Evolutionary conservation across 35 echinoderm and acorn worm species (phyloP).

Genomic region (Apostichopus parvimensis): DNA sequence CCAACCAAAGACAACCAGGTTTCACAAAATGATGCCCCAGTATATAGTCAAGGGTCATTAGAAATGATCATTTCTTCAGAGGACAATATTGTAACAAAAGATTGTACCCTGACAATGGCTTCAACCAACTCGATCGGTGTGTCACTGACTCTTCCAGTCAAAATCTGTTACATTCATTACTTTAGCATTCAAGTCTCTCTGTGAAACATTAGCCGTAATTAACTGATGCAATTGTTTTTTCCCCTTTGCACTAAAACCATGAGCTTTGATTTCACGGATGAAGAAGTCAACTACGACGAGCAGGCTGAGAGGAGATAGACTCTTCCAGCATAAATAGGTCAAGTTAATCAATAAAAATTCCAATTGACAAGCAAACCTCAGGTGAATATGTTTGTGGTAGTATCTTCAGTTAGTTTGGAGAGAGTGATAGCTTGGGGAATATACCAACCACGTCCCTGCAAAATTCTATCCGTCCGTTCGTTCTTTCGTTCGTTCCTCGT

Average conservation of each 20-base stretch:
- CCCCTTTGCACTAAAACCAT: background rate
- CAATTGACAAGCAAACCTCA: slow-evolving; percentile 16
- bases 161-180: background rate
- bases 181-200: background rate
- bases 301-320: too few species aligned
- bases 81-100: too few species aligned
- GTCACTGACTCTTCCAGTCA: background rate
- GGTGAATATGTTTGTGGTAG: background rate
- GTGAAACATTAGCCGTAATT: background rate
- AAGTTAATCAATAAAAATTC: slow-evolving; percentile 50
- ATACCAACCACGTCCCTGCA: background rate
- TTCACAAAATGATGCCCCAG: too few species aligned
- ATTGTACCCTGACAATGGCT: too few species aligned
- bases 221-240: background rate
- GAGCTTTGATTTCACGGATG: slow-evolving; percentile 33
- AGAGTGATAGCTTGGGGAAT: slow-evolving; percentile 31
- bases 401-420: background rate
- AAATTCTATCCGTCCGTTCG: background rate
- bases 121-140: background rate
- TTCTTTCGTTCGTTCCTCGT: too few species aligned
- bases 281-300: background rate
- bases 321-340: slow-evolving; percentile 6
- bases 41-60: too few species aligned
- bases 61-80: too few species aligned
- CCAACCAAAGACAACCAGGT: too few species aligned